Conservation (phyloP, 2,888 invertebrate genomes). For the Chrysodeixis includens region DNA sequence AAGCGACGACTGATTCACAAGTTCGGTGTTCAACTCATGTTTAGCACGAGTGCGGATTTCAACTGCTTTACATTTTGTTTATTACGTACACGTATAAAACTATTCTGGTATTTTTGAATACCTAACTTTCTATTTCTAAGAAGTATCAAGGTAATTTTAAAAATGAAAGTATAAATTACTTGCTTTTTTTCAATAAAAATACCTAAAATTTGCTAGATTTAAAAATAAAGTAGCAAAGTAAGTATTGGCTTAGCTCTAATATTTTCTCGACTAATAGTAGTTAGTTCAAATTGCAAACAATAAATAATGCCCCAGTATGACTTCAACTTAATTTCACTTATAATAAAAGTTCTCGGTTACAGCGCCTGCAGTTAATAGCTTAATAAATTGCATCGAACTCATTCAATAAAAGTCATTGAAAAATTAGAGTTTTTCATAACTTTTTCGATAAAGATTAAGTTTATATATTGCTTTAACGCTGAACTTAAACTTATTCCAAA, state of each 20-base stretch:
- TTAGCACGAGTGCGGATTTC: slow-evolving; percentile 11
- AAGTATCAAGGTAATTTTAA: too few relatives aligned
- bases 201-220: neutral
- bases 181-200: neutral
- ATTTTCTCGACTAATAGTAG: slow-evolving; percentile 1
- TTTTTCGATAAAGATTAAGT: slow-evolving; percentile 18
- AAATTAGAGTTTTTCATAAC: slow-evolving; percentile 19
- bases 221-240: neutral
- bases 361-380: slow-evolving; percentile 44
- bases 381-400: slow-evolving; percentile 46
- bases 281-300: slow-evolving; percentile 5
- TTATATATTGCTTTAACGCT: slow-evolving; percentile 8
- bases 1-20: slow-evolving; percentile 27
- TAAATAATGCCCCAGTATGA: slow-evolving; percentile 15
- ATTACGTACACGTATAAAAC: neutral
- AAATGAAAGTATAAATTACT: neutral
- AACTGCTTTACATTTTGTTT: neutral
- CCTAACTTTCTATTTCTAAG: too few relatives aligned
- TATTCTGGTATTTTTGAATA: too few relatives aligned
- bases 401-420: slow-evolving; percentile 27
- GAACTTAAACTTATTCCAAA: neutral
- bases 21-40: slow-evolving; percentile 31
- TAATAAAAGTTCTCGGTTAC: slow-evolving; percentile 36
- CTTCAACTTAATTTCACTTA: slow-evolving; percentile 26
- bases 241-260: neutral